Conservation (phyloP, 2,888 invertebrate genomes). For the Spialia ferax region DNA sequence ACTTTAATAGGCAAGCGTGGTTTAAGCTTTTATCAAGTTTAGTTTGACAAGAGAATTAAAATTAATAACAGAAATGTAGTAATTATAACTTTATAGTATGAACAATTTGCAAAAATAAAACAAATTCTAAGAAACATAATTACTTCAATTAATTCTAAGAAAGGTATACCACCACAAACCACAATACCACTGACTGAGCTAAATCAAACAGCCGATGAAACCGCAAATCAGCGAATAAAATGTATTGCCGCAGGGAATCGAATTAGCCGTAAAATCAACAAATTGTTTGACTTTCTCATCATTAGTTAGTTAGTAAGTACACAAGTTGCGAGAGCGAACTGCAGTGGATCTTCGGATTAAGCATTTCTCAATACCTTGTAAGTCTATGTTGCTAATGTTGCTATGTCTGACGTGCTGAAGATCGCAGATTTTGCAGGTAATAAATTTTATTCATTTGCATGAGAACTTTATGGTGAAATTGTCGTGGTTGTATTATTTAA, state of each 20-base stretch:
- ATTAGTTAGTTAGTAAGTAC: conserved; percentile 45
- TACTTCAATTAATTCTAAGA: conserved; percentile 2
- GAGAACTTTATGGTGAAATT: background rate
- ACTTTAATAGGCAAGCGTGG: too few relatives aligned
- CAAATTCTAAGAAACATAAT: conserved; percentile 10
- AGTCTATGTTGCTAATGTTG: conserved; percentile 30
- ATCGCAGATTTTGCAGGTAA: conserved; percentile 31
- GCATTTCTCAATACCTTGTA: conserved; percentile 37
- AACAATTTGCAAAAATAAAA: too few relatives aligned
- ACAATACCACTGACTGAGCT: background rate
- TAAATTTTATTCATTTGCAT: conserved; percentile 31
- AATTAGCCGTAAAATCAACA: conserved; percentile 47
- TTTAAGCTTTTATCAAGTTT: too few relatives aligned
- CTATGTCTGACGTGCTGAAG: conserved; percentile 33
- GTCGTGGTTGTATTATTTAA: background rate
- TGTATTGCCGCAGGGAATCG: conserved; percentile 30
- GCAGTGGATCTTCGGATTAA: conserved; percentile 35
- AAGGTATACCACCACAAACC: background rate
- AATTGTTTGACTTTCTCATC: conserved; percentile 47
- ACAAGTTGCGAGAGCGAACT: conserved; percentile 40
- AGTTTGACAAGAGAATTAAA: too few relatives aligned
- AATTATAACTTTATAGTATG: too few relatives aligned
- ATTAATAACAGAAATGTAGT: too few relatives aligned
- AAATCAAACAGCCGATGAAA: conserved; percentile 18
- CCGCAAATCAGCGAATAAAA: conserved; percentile 35